phyloP scores from a whole-genome alignment of 2,113 vertebrate species.

The Anthoscopus minutus region DNA sequence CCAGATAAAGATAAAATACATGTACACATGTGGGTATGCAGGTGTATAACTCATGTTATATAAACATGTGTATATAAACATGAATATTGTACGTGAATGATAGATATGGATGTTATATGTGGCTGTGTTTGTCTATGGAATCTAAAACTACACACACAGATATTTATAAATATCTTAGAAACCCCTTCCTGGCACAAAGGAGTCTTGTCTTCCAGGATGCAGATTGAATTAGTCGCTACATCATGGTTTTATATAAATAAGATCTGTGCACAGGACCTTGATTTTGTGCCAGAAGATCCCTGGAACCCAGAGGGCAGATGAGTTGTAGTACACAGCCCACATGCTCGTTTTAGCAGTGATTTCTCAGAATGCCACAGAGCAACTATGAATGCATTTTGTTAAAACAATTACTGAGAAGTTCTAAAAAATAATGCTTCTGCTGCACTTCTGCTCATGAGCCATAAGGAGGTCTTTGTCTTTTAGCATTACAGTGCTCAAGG shows the following conservation, averaged over 20 bases:
- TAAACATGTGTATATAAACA: neutral
- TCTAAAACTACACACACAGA: neutral
- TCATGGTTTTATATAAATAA: neutral
- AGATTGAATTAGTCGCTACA: neutral
- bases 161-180: neutral
- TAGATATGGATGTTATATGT: fast-evolving
- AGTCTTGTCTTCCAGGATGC: neutral
- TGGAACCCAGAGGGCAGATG: neutral
- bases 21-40: fast-evolving
- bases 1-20: neutral
- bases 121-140: neutral
- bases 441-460: neutral
- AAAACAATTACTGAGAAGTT: neutral
- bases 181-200: neutral
- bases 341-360: neutral
- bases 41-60: fast-evolving
- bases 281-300: neutral
- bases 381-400: neutral
- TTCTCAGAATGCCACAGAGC: neutral
- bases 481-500: neutral
- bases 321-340: neutral
- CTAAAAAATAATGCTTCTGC: constrained; percentile 20
- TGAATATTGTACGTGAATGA: neutral
- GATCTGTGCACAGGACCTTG: neutral
- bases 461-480: constrained; percentile 30